Base-by-base conservation (phyloP, 2,797 vertebrate species). In the Schizothorax lantsangensis region DNA sequence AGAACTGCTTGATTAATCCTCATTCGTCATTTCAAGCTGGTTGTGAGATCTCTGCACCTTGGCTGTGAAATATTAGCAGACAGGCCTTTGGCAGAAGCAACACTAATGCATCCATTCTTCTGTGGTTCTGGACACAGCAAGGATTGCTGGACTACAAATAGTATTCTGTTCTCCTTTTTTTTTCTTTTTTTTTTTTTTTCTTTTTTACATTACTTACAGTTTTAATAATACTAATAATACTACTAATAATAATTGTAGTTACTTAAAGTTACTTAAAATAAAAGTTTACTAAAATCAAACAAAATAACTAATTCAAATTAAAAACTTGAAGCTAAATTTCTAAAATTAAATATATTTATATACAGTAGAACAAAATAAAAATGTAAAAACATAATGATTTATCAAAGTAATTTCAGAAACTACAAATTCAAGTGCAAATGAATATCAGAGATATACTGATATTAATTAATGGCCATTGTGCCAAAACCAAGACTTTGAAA, bases 1-100 rank as follows among this genome's bases (percentile, higher is more conserved):
- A 79, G 72, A 52, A 21, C 71, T 23, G 73, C 47, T 87, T 87
- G 86, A 84, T 79, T 89, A 87, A 83, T 87, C 69, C 68, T 84
- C 74, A 69, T 77, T 68, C 33, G 54, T 85, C 52, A 79, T 43
- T 54, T 26, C 19, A 45, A 49, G 73, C 54, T 11, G 11, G 30
- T 15, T 75, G 64, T 81, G 47, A 81, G 47, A 45, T 71, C 62
- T 69, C 77, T 9, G 45, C 23, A 66, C 23, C 15, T 26, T 40
- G 62, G 47, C 49, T 73, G 45, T 87, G 17, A 74, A 69, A 86
- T 15, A 47, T 66, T 17, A 69, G 36, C 57, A 26, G 43, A 73
- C 43, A 79, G 62, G 15, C 47, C n/a, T 23, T 59, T 81, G 84
- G 17, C 78, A 81, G 19, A 79, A 43, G 8, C 59, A 66, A 26